These are phyloP conservation scores for Drosophila merina DNA, from an alignment of 2,888 invertebrate genomes.

Conservation along the genomic window DNA sequence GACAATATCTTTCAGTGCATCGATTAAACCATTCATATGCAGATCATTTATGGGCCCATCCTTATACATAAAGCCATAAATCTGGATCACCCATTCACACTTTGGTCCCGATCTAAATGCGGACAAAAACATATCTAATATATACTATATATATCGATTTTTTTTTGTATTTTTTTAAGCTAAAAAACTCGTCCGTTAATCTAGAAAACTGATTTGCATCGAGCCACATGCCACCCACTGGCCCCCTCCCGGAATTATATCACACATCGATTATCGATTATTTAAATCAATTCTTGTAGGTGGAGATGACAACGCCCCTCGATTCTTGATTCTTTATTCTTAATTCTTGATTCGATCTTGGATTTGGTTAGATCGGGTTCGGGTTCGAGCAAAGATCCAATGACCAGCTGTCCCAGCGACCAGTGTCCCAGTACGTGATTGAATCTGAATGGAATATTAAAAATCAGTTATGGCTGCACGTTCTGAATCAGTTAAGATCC, in stretches of 20 bases:
- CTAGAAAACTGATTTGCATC: conserved; percentile 25
- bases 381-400: conserved; percentile 16
- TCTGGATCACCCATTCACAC: conserved; percentile 18
- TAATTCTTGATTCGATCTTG: background rate
- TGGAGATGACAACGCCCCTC: conserved; percentile 36
- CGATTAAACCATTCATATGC: conserved; percentile 31
- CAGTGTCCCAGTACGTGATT: conserved; percentile 42
- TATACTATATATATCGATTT: too few relatives aligned
- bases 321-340: background rate
- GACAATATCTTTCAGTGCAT: conserved; percentile 33
- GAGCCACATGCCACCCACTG: conserved; percentile 22
- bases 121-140: background rate
- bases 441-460: conserved; percentile 69
- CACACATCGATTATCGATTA: background rate
- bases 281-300: conserved; percentile 32
- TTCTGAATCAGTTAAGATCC: conserved; percentile 46
- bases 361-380: conserved; percentile 41
- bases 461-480: conserved; percentile 63
- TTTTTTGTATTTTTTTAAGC: too few relatives aligned
- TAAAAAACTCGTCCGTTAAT: too few relatives aligned
- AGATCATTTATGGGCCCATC: conserved; percentile 18
- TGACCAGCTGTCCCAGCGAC: conserved; percentile 30
- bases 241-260: background rate
- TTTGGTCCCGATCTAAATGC: background rate
- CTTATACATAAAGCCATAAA: conserved; percentile 25